Evolutionary conservation across 2,888 invertebrate genomes (phyloP).

Genomic region (Steinernema carpocapsae): DNA sequence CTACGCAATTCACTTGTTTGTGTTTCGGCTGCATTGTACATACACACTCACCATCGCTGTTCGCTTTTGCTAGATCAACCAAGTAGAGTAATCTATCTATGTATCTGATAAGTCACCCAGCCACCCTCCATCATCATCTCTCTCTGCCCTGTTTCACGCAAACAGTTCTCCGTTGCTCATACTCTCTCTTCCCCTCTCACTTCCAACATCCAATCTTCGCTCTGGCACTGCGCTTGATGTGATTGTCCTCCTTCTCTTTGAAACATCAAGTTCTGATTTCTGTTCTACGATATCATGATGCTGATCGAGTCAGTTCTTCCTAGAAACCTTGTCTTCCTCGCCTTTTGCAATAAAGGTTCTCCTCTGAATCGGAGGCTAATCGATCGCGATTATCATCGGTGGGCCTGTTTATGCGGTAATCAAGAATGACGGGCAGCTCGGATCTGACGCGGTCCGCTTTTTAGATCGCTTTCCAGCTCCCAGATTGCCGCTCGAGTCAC

Average conservation of each 20-base stretch:
- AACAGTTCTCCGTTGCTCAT: constrained; percentile 22
- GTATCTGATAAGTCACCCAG: not conserved
- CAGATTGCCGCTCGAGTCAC: not conserved
- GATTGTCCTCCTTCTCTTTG: not conserved
- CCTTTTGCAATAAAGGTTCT: constrained; percentile 19
- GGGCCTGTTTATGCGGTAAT: not conserved
- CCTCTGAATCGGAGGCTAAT: constrained; percentile 2
- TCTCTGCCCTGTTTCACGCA: not conserved
- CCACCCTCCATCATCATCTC: not conserved
- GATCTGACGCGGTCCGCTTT: not conserved
- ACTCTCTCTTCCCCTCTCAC: not conserved
- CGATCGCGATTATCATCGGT: constrained; percentile 16
- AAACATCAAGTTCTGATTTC: not conserved
- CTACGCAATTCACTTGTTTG: constrained; percentile 25
- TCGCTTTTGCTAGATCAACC: constrained; percentile 26
- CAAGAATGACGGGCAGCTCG: not conserved
- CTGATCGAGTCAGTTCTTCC: constrained; percentile 18
- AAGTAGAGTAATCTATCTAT: not conserved
- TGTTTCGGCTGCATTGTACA: constrained; percentile 19
- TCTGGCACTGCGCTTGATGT: constrained; percentile 31
- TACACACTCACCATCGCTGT: not conserved
- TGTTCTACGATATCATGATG: not conserved
- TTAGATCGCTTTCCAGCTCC: not conserved
- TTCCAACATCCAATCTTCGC: not conserved
- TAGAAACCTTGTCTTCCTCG: not conserved